A percentile compares a stretch with the other conserved stretches of the same genome.
These are phyloP conservation scores for Okamejei kenojei DNA, from an alignment of 2,797 vertebrate species.

Conservation along the genomic window DNA sequence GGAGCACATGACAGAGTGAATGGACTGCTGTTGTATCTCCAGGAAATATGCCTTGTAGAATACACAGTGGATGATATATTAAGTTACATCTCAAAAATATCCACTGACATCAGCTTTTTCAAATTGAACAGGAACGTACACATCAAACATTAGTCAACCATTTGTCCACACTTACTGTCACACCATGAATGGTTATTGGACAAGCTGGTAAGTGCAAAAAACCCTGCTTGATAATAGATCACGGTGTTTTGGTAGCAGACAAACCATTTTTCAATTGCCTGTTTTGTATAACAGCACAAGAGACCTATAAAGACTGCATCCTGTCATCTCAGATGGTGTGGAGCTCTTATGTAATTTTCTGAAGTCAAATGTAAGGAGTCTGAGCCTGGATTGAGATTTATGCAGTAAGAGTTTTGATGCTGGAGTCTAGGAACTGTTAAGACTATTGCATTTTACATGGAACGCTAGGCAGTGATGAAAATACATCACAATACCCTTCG, in stretches of 20 bases:
- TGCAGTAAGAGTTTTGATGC: not conserved
- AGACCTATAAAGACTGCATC: not conserved
- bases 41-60: not conserved
- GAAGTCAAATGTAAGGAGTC: not conserved
- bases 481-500: not conserved
- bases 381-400: not conserved
- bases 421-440: not conserved
- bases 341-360: not conserved
- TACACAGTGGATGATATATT: not conserved
- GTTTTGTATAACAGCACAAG: not conserved
- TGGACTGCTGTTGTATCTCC: not conserved
- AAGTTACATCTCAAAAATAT: not conserved
- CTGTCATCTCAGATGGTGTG: not conserved
- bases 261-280: not conserved
- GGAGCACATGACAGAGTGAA: not conserved
- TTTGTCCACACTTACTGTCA: not conserved
- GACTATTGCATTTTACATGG: not conserved
- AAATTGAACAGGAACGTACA: not conserved
- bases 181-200: not conserved
- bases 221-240: not conserved
- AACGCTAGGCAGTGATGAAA: not conserved
- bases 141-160: not conserved
- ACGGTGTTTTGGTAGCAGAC: not conserved
- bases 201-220: not conserved
- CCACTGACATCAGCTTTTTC: conserved; percentile 2